A percentile compares a stretch with the other conserved stretches of the same genome.
Evolutionary conservation across 2,888 invertebrate species (phyloP).

Genomic region (Theretra japonica): DNA sequence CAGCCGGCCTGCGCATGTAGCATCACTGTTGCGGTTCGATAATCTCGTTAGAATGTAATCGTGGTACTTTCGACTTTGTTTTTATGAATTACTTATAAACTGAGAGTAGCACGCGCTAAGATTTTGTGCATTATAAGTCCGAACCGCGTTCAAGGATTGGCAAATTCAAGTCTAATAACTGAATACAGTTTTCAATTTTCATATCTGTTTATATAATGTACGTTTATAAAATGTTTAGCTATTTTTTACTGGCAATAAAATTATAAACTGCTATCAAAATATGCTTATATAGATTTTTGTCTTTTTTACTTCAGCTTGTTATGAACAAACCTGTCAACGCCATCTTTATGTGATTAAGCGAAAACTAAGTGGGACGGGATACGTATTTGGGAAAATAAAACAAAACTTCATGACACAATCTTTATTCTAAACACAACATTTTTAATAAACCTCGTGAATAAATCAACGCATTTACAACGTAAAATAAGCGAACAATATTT

Average conservation of each 20-base stretch:
- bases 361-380: background rate
- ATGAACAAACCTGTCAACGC: background rate
- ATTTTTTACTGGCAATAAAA: no score
- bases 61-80: slow-evolving; percentile 47
- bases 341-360: background rate
- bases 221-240: background rate
- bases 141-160: background rate
- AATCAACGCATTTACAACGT: slow-evolving; percentile 55
- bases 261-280: background rate
- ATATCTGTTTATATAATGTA: background rate
- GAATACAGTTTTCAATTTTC: background rate
- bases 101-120: slow-evolving; percentile 1
- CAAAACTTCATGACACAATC: slow-evolving; percentile 62
- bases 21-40: slow-evolving; percentile 76
- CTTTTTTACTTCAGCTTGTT: background rate
- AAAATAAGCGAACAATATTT: slow-evolving; percentile 54
- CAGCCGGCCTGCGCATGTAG: slow-evolving; percentile 63
- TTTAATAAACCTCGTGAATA: slow-evolving; percentile 55
- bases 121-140: background rate
- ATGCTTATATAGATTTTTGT: background rate
- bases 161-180: background rate
- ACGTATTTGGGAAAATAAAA: slow-evolving; percentile 37
- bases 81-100: slow-evolving; percentile 30
- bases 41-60: slow-evolving; percentile 60
- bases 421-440: slow-evolving; percentile 74